Evolutionary conservation across 2,797 vertebrate genomes (phyloP).

Genomic region (Pelodytes ibericus): DNA sequence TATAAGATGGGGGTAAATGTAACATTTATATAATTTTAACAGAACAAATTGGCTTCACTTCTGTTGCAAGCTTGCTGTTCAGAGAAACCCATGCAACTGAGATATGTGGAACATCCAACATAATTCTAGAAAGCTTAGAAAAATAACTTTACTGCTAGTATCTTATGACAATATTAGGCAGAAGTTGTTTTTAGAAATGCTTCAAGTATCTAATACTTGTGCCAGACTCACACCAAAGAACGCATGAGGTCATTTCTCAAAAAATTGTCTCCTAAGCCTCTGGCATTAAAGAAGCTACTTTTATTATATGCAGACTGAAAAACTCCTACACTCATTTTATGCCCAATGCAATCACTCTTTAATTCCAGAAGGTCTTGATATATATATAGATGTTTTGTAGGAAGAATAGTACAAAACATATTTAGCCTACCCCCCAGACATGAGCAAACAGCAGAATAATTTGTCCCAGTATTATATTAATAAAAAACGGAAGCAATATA

Average conservation of each 20-base stretch:
- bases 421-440: too few relatives aligned
- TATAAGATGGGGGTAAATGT: too few relatives aligned
- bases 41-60: conserved; percentile 11
- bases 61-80: not conserved
- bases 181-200: conserved; percentile 48
- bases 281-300: conserved; percentile 12
- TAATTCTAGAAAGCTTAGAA: conserved; percentile 48
- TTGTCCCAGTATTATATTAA: too few relatives aligned
- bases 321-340: not conserved
- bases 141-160: conserved; percentile 33
- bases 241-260: conserved; percentile 22
- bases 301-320: not conserved
- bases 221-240: conserved; percentile 31
- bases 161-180: conserved; percentile 31
- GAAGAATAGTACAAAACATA: too few relatives aligned
- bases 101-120: conserved; percentile 14
- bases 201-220: conserved; percentile 14
- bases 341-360: not conserved
- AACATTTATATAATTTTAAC: conserved; percentile 24
- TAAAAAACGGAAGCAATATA: too few relatives aligned
- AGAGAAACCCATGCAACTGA: conserved; percentile 6
- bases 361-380: not conserved
- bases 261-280: conserved; percentile 21
- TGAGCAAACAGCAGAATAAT: too few relatives aligned
- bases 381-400: not conserved